A percentile compares a stretch with the other conserved stretches of the same genome.
Conservation (phyloP, 2,888 invertebrate genomes). For the Cheilosia soror region DNA sequence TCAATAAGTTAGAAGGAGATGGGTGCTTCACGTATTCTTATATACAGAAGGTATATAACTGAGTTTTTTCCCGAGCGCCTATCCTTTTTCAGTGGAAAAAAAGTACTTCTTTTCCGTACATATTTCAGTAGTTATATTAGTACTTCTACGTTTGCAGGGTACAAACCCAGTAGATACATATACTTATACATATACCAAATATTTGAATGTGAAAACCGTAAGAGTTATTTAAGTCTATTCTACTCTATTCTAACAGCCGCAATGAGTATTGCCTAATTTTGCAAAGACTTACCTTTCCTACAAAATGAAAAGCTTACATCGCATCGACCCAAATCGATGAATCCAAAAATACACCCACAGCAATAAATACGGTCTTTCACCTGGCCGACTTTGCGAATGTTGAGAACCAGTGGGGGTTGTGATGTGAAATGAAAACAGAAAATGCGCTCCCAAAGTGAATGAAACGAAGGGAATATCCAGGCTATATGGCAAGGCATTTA, state of each 20-base stretch:
- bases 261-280: constrained; percentile 54
- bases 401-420: not conserved
- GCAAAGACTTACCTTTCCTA: constrained; percentile 47
- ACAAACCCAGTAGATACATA: constrained; percentile 6
- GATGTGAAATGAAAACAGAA: constrained; percentile 9
- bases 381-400: constrained; percentile 14
- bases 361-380: constrained; percentile 49
- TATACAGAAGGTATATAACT: no score
- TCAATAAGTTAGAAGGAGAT: no score
- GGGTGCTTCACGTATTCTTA: no score
- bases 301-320: constrained; percentile 29
- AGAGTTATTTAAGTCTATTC: constrained; percentile 58
- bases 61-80: no score
- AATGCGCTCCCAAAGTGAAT: constrained; percentile 24
- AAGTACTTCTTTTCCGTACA: no score
- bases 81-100: no score
- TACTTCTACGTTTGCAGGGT: no score
- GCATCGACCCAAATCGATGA: constrained; percentile 44
- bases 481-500: constrained; percentile 53
- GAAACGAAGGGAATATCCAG: constrained; percentile 36
- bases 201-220: constrained; percentile 39
- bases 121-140: no score
- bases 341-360: constrained; percentile 38
- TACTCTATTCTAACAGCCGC: not conserved
- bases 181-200: constrained; percentile 30